Evolutionary conservation across 1,140 invertebrate genomes (phyloP).

Genomic region (Periplaneta americana): DNA sequence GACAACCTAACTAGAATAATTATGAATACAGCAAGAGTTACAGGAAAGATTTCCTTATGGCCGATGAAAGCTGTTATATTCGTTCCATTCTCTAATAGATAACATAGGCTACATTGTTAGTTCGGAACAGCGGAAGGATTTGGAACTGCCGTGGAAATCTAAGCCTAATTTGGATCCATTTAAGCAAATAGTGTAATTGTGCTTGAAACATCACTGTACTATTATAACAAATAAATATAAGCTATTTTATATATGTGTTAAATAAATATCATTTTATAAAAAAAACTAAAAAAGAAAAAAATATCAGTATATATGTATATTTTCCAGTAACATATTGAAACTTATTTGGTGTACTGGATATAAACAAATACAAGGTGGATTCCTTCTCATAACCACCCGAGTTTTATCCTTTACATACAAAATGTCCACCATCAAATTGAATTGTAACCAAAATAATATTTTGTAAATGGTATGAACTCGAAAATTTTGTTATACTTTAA

Average conservation of each 20-base stretch:
- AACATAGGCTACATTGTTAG: too few species aligned
- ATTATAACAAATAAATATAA: too few species aligned
- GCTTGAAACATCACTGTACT: too few species aligned
- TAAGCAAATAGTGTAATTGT: not conserved
- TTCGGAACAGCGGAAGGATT: too few species aligned
- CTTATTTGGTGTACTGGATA: not conserved
- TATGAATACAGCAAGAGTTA: too few species aligned
- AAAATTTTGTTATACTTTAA: slow-evolving; percentile 1
- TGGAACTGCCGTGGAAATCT: too few species aligned
- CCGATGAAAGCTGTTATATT: too few species aligned
- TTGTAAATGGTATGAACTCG: slow-evolving; percentile 6
- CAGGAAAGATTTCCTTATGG: too few species aligned
- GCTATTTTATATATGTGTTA: not conserved
- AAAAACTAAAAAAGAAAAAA: not conserved
- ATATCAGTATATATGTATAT: too few species aligned
- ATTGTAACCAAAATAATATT: not conserved
- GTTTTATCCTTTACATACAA: not conserved
- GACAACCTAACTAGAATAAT: too few species aligned
- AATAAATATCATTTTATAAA: not conserved
- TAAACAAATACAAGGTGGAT: not conserved
- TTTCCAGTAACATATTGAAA: not conserved
- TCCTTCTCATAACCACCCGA: not conserved
- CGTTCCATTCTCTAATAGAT: too few species aligned
- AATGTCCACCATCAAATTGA: not conserved
- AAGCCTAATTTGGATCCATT: not conserved